A percentile compares a stretch with the other conserved stretches of the same genome.
Evolutionary conservation across 2,888 invertebrate genomes (phyloP).

Genomic region (Troides helena): DNA sequence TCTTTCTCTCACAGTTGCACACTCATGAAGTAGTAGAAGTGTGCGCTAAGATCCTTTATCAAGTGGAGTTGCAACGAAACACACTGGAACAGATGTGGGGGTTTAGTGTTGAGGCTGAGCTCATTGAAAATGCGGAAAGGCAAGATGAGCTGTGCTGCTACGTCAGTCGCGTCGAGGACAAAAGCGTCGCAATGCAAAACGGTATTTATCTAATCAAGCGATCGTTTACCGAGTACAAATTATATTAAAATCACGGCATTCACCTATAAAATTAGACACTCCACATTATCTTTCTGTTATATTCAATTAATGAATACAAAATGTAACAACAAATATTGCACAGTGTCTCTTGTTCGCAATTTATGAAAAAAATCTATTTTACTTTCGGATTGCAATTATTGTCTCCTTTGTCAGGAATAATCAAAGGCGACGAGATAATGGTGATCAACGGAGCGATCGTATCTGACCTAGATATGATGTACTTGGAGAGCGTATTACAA

Average conservation of each 20-base stretch:
- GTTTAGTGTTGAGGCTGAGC: slow-evolving; percentile 97
- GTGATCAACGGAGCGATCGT: slow-evolving; percentile 99
- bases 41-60: slow-evolving; percentile 97
- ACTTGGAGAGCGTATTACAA: slow-evolving; percentile 96
- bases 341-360: not conserved
- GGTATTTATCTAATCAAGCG: slow-evolving; percentile 77
- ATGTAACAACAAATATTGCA: not conserved
- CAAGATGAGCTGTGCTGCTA: slow-evolving; percentile 98
- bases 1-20: slow-evolving; percentile 82
- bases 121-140: slow-evolving; percentile 96
- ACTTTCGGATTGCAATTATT: slow-evolving; percentile 33
- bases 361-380: slow-evolving; percentile 28
- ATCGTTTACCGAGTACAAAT: slow-evolving; percentile 2
- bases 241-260: not conserved
- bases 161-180: slow-evolving; percentile 96
- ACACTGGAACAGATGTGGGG: slow-evolving; percentile 98
- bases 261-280: slow-evolving; percentile 1
- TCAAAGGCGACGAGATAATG: slow-evolving; percentile 99
- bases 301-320: not conserved
- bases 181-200: slow-evolving; percentile 97
- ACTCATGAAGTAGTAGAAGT: slow-evolving; percentile 97
- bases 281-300: not conserved
- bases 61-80: slow-evolving; percentile 94
- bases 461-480: slow-evolving; percentile 99
- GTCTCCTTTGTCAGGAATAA: slow-evolving; percentile 87